Base-by-base conservation (phyloP, 2,888 invertebrate species). In the Andrena trimmerana region DNA sequence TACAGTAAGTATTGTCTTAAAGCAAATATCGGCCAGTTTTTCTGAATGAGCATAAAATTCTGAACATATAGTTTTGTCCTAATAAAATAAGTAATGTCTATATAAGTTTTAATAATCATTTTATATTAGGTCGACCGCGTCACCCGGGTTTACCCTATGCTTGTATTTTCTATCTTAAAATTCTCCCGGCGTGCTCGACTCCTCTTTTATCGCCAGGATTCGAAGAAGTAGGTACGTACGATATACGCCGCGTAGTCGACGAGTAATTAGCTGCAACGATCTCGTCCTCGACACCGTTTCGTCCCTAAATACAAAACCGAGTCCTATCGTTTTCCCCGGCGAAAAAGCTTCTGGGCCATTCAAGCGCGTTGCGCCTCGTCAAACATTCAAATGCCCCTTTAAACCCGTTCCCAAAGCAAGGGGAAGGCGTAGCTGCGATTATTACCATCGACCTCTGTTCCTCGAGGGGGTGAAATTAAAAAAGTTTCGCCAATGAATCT, bases 261-360 rank as follows among this genome's bases (percentile, higher is more conserved):
- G 68, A 57, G 66, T 31, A 72, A 36, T 72, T 63, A 63, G 20
- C 52, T 6, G 4, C 36, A 31, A 24, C 31, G 33, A n/a, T 33
- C 33, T 52, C 52, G 72, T 63, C 72, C 72, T 72, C 63, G 72
- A 50, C 62, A 50, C 63, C 10, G 13, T 52, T 63, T 31, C 63
- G 4, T 29, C 16, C 7, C 20, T 8, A 24, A 63, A 33, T 24
- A 20, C n/a, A 24, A 54, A 24, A 54, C 20, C 33, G 8, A 57
- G 57, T 57, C 57, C 24, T 57, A 24, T 57, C 57, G 57, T 13
- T 24, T 24, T 57, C 10, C 57, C 24, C 1, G 1, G 57, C 57
- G 10, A 57, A 57, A 57, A 57, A 57, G 57, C 24, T 27, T 57
- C 10, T 27, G 8, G 27, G 20, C 54, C 54, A 24, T 27, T 57